Conservation (phyloP, 1,140 invertebrate species). For the Bombus confusus region DNA sequence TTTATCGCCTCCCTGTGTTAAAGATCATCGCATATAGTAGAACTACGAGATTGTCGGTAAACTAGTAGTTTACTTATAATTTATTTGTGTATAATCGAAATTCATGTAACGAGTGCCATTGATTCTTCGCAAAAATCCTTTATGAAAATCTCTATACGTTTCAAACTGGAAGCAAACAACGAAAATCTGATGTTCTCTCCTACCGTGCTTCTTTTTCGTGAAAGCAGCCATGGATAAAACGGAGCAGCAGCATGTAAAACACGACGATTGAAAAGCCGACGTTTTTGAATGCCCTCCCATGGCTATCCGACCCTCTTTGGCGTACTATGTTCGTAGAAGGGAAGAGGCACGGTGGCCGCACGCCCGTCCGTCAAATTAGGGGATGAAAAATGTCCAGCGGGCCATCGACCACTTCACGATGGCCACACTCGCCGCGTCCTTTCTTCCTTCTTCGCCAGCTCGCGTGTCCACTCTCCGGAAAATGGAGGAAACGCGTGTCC, state of each 20-base stretch:
- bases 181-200: neutral
- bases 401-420: slow-evolving; percentile 64
- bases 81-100: too few species aligned
- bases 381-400: slow-evolving; percentile 73
- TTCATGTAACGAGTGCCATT: too few species aligned
- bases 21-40: too few species aligned
- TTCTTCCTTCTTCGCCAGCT: slow-evolving; percentile 38
- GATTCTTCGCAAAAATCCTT: too few species aligned
- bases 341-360: slow-evolving; percentile 30
- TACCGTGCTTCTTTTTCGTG: neutral
- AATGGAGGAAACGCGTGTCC: slow-evolving; percentile 58
- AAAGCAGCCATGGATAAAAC: slow-evolving; percentile 11
- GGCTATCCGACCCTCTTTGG: neutral
- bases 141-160: too few species aligned
- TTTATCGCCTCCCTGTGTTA: too few species aligned
- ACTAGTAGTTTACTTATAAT: too few species aligned
- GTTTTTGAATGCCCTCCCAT: neutral
- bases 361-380: slow-evolving; percentile 74
- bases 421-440: slow-evolving; percentile 2
- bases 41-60: too few species aligned
- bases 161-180: neutral
- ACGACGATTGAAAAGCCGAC: slow-evolving; percentile 7
- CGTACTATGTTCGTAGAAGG: neutral
- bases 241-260: slow-evolving; percentile 11
- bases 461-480: slow-evolving; percentile 42